Evolutionary conservation across 1,140 invertebrate genomes (phyloP).

Genomic region (Platyscapa corneri): DNA sequence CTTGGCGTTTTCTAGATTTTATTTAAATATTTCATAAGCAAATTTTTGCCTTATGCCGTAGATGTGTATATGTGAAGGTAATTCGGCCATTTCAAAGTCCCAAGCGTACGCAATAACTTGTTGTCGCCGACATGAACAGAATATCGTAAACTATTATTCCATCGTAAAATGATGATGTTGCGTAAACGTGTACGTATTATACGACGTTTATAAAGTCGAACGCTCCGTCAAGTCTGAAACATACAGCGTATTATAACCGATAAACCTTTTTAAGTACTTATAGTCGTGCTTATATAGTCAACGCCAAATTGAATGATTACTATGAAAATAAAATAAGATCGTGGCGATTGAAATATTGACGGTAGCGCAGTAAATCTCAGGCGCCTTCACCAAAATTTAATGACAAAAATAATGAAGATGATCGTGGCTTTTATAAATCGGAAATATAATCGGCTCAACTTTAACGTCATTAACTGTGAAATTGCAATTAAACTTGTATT

Average conservation of each 20-base stretch:
- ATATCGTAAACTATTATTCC: constrained; percentile 49
- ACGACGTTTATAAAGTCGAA: constrained; percentile 52
- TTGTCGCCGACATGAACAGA: constrained; percentile 42
- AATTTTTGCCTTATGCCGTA: constrained; percentile 25
- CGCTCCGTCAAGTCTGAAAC: constrained; percentile 47
- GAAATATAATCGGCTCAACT: too few relatives aligned
- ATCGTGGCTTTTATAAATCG: too few relatives aligned
- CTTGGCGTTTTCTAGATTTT: constrained; percentile 11
- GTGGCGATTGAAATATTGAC: background rate
- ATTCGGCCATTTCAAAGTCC: constrained; percentile 43
- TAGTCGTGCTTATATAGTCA: constrained; percentile 18
- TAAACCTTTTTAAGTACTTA: constrained; percentile 45
- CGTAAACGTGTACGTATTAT: constrained; percentile 43
- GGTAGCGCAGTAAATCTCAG: background rate
- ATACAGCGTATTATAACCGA: constrained; percentile 31
- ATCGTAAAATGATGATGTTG: constrained; percentile 49
- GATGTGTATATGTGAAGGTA: constrained; percentile 29
- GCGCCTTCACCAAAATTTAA: too few relatives aligned
- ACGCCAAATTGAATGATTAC: constrained; percentile 37
- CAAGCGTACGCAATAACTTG: constrained; percentile 45
- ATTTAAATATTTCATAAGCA: background rate
- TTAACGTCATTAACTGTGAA: too few relatives aligned
- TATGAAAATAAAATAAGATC: constrained; percentile 31
- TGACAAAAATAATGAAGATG: too few relatives aligned
- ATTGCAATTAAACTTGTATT: too few relatives aligned